phyloP scores from a whole-genome alignment of 2,797 vertebrate species.

The Alca torda region DNA sequence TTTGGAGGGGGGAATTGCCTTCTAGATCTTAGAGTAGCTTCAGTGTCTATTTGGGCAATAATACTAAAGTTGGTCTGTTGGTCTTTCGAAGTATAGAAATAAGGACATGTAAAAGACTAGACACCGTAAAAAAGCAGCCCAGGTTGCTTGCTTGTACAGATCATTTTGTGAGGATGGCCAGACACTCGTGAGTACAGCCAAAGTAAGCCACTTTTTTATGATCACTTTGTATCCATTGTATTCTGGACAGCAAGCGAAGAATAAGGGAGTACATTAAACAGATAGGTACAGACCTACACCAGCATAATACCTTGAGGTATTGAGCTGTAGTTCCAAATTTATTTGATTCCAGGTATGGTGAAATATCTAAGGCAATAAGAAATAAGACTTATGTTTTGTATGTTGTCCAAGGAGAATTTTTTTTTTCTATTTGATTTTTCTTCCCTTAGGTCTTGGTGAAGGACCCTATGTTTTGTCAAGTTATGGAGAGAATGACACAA shows the following conservation, averaged over 20 bases:
- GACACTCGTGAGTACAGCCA: not conserved
- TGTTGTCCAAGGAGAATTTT: not conserved
- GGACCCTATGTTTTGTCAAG: constrained; percentile 91
- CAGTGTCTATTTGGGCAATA: not conserved
- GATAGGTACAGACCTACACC: not conserved
- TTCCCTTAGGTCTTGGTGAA: constrained; percentile 86
- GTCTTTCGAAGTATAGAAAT: not conserved
- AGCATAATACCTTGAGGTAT: not conserved
- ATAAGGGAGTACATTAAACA: not conserved
- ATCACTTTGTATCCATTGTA: not conserved
- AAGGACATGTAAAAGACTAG: not conserved
- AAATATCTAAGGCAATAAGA: not conserved
- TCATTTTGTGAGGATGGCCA: not conserved
- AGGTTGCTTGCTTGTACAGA: not conserved
- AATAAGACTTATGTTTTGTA: not conserved
- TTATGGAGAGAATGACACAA: constrained; percentile 83
- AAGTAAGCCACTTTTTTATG: not conserved
- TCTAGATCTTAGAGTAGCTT: not conserved
- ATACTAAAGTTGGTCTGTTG: not conserved
- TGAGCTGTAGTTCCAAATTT: not conserved
- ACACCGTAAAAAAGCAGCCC: not conserved
- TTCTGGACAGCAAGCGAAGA: not conserved
- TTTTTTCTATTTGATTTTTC: not conserved
- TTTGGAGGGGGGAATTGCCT: not conserved
- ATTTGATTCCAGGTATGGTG: not conserved